phyloP scores from a whole-genome alignment of 2,113 vertebrate species.

The Crotalus viridis region DNA sequence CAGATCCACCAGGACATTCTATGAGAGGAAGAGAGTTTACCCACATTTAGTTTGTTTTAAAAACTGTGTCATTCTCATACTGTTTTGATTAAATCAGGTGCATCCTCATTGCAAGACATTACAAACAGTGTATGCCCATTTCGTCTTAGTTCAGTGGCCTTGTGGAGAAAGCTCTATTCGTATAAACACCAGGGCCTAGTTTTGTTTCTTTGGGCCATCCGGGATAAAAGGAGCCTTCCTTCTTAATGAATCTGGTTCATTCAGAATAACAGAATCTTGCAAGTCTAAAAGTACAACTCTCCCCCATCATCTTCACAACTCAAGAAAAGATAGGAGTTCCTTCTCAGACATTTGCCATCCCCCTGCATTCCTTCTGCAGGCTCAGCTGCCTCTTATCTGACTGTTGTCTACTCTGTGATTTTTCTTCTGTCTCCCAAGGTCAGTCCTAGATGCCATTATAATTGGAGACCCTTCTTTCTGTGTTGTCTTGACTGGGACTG shows the following conservation, averaged over 20 bases:
- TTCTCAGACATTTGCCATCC: background rate
- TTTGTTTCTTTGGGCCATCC: background rate
- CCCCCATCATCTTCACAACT: background rate
- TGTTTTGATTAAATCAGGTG: background rate
- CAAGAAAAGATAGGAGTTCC: background rate
- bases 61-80: background rate
- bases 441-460: background rate
- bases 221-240: background rate
- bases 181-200: background rate
- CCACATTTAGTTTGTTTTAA: background rate
- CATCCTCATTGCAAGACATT: background rate
- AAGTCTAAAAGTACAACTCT: background rate
- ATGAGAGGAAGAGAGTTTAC: conserved; percentile 9
- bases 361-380: background rate
- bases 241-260: background rate
- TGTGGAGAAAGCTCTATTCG: background rate
- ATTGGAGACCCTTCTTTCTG: background rate
- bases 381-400: background rate
- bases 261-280: background rate
- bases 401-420: background rate
- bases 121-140: background rate
- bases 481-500: background rate
- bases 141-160: background rate
- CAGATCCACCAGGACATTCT: conserved; percentile 86
- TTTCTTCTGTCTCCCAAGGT: background rate